A percentile compares a stretch with the other conserved stretches of the same genome.
Conservation (phyloP, 2,113 vertebrate species). For the Pionites leucogaster region DNA sequence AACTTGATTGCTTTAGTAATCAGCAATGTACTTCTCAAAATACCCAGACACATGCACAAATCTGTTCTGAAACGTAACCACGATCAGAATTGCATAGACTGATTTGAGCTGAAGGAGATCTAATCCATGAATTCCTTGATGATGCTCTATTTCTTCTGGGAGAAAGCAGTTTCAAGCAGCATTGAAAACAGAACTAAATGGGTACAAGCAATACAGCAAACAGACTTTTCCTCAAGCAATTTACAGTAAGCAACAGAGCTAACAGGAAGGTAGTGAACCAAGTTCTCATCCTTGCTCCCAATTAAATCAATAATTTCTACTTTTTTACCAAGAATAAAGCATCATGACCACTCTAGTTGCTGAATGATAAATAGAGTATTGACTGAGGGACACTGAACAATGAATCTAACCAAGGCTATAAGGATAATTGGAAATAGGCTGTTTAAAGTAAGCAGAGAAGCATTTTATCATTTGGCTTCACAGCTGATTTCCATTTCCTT, state of each 20-base stretch:
- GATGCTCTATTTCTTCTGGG: background rate
- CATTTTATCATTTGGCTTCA: background rate
- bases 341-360: background rate
- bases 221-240: background rate
- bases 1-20: background rate
- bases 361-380: background rate
- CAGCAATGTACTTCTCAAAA: background rate
- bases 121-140: background rate
- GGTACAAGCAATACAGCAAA: background rate
- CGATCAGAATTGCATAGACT: background rate
- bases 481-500: background rate
- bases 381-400: background rate
- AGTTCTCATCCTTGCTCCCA: background rate
- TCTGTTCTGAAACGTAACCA: background rate
- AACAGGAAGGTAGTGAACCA: background rate
- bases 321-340: background rate
- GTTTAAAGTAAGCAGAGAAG: background rate
- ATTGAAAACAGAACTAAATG: background rate
- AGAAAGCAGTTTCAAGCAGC: background rate
- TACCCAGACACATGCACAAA: background rate
- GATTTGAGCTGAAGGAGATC: background rate
- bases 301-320: conserved; percentile 11
- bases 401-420: background rate
- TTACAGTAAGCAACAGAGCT: background rate
- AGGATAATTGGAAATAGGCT: background rate